Base-by-base conservation (phyloP, 2,888 invertebrate genomes). In the Listrodromus nycthemerus region DNA sequence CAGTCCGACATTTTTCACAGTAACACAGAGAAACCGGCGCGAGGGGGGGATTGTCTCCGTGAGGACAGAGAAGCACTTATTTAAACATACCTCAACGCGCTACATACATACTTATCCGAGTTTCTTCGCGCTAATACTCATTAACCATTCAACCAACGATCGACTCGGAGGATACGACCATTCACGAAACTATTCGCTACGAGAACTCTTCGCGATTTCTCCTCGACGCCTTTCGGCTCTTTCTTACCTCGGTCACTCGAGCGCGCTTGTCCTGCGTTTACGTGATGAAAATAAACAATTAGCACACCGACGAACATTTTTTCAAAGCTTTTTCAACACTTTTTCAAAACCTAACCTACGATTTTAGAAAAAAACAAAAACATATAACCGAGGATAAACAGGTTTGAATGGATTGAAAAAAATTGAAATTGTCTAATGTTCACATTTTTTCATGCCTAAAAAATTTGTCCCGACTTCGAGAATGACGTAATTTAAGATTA, bases 101-200 rank as follows among this genome's bases (percentile, higher is more conserved):
- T 50, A 66, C 24, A 78, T 71, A 70, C 70, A 73, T 58, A 61
- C 67, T 70, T 55, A 24, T 50, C 21, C 21, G 76, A 74, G 41
- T 71, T 67, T 74, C 74, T 84, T 78, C 45, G 78, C 78, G 66
- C 71, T 83, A 76, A 85, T 85, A 82, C 81, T 84, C 74, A 66
- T 84, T 90, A 90, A 86, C 82, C 86, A 91, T 91, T 90, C 91
- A 88, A 82, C 78, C 80, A 85, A 87, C 89, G 89, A 89, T 89
- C 84, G 87, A 63, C 74, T 83, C 84, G 80, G 88, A 86, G 89
- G 89, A 90, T 89, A 87, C 88, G 85, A 83, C 85, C 87, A 87
- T 89, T 90, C 89, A 88, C 86, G 84, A 87, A 89, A 90, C 88
- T 88, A 88, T 91, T 88, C 86, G 86, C 78, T 84, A 79, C 84